phyloP scores from a whole-genome alignment of 2,113 vertebrate species.

The Colossoma macropomum region DNA sequence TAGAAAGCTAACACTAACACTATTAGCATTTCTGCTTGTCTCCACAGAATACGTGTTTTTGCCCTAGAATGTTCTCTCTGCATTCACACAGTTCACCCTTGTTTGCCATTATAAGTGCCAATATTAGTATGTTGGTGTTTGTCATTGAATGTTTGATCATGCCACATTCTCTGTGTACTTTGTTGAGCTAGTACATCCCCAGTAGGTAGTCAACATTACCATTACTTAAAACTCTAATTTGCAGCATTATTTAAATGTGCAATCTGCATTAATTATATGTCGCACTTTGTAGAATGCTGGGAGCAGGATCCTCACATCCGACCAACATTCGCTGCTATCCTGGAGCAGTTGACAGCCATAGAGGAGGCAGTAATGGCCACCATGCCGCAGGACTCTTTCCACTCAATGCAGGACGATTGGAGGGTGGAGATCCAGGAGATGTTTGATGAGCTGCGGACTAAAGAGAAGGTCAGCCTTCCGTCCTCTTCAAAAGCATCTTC shows the following conservation, averaged over 20 bases:
- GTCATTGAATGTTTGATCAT: too few relatives aligned
- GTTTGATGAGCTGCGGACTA: constrained; percentile 94
- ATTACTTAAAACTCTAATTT: not conserved
- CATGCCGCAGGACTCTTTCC: constrained; percentile 96
- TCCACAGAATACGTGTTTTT: too few relatives aligned
- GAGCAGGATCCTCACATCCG: constrained; percentile 94
- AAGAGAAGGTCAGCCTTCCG: constrained; percentile 85
- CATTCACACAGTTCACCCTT: too few relatives aligned
- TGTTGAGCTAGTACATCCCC: too few relatives aligned
- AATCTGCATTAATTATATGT: not conserved
- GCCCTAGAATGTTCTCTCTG: too few relatives aligned
- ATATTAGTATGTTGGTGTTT: too few relatives aligned
- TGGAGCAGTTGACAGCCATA: constrained; percentile 92
- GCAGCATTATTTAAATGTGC: not conserved
- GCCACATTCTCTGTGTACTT: too few relatives aligned
- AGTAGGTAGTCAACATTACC: too few relatives aligned
- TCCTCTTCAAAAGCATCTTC: not conserved
- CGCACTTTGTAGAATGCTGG: constrained; percentile 86
- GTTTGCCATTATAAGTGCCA: too few relatives aligned
- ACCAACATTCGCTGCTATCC: constrained; percentile 91
- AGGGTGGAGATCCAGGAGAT: constrained; percentile 97
- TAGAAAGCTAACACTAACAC: too few relatives aligned
- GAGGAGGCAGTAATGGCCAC: constrained; percentile 91
- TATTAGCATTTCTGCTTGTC: too few relatives aligned
- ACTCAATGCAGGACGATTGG: constrained; percentile 99